phyloP scores from a whole-genome alignment of 2,113 vertebrate genomes.

The Podarcis muralis region DNA sequence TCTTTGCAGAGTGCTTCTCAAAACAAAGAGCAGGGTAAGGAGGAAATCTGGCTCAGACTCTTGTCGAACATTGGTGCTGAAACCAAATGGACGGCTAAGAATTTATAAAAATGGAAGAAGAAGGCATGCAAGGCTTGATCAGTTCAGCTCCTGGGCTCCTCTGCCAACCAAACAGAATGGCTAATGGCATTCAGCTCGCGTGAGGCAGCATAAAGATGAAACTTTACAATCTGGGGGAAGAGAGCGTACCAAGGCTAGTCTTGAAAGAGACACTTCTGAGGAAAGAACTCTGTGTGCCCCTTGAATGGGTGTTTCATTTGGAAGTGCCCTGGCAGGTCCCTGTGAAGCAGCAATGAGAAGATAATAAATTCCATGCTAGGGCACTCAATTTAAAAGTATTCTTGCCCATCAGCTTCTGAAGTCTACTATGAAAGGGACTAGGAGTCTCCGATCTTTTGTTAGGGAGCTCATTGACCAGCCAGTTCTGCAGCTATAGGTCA shows the following conservation, averaged over 20 bases:
- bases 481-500: neutral
- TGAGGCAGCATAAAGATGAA: neutral
- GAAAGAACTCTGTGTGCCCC: neutral
- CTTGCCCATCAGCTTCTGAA: neutral
- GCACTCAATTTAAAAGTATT: neutral
- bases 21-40: neutral
- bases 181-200: too few species aligned
- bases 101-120: neutral
- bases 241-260: neutral
- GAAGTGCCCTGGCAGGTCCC: neutral
- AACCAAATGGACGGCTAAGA: neutral
- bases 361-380: neutral
- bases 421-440: neutral
- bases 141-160: neutral
- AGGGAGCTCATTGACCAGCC: neutral
- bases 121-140: neutral
- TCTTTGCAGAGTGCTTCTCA: neutral
- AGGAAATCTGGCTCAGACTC: neutral
- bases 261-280: neutral
- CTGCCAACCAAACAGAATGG: neutral
- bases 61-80: too few species aligned
- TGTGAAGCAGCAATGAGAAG: neutral
- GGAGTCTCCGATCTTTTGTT: neutral
- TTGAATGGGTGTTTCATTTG: neutral
- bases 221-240: neutral